phyloP scores from a whole-genome alignment of 2,797 vertebrate genomes.

The Poeciliopsis paucimaculata region DNA sequence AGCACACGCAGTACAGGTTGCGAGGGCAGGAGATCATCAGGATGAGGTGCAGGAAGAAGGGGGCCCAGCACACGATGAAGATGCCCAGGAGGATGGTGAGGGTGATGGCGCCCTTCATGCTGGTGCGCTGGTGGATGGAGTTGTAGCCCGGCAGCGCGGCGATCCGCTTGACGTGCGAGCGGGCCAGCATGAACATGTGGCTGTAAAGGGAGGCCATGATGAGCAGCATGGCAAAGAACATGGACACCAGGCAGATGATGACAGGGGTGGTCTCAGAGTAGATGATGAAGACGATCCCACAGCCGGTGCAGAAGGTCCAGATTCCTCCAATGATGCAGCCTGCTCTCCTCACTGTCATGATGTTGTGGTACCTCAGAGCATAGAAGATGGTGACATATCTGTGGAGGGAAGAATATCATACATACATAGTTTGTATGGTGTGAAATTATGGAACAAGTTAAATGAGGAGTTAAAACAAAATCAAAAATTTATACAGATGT shows the following conservation, averaged over 20 bases:
- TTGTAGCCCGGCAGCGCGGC: slow-evolving; percentile 88
- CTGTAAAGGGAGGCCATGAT: slow-evolving; percentile 97
- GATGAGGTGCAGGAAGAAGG: slow-evolving; percentile 94
- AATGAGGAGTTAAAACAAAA: too few species aligned
- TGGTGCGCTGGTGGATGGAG: slow-evolving; percentile 88
- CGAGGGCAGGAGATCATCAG: slow-evolving; percentile 96
- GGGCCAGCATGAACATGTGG: slow-evolving; percentile 98
- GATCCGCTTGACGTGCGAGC: slow-evolving; percentile 93
- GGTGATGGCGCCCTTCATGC: slow-evolving; percentile 95
- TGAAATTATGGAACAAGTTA: too few species aligned
- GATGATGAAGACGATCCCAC: slow-evolving; percentile 92
- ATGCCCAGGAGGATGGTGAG: slow-evolving; percentile 95
- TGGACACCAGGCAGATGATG: slow-evolving; percentile 93
- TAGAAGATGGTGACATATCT: slow-evolving; percentile 97
- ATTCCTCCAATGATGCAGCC: slow-evolving; percentile 88
- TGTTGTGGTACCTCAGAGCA: slow-evolving; percentile 95
- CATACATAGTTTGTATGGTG: too few species aligned
- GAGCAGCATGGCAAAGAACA: slow-evolving; percentile 95
- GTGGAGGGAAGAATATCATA: background rate
- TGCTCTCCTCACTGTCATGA: slow-evolving; percentile 90
- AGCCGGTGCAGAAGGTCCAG: slow-evolving; percentile 92
- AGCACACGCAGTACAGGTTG: slow-evolving; percentile 94
- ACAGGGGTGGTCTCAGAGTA: slow-evolving; percentile 92
- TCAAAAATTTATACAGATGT: too few species aligned
- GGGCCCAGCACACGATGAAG: slow-evolving; percentile 96